These are phyloP conservation scores for Anthophora plumipes DNA, from an alignment of 2,888 invertebrate species.

Conservation along the genomic window DNA sequence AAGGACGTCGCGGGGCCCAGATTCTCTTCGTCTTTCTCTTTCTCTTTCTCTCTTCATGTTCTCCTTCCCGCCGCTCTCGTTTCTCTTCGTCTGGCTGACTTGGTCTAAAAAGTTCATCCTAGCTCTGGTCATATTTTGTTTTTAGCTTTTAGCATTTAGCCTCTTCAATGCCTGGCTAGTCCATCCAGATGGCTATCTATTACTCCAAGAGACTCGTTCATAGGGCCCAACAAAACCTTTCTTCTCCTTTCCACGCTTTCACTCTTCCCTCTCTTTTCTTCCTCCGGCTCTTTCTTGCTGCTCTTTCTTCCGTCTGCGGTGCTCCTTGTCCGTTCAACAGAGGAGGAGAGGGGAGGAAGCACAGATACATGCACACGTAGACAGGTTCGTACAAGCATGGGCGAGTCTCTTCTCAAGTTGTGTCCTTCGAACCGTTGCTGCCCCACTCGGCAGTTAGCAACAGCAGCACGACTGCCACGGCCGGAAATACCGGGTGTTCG, in stretches of 20 bases:
- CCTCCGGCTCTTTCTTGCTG: constrained; percentile 8
- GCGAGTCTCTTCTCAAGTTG: constrained; percentile 60
- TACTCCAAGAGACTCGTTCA: constrained; percentile 8
- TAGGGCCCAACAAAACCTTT: constrained; percentile 10
- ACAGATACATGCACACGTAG: constrained; percentile 6
- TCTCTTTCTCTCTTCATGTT: constrained; percentile 5
- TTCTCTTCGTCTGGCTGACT: constrained; percentile 16
- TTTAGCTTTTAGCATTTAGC: constrained; percentile 59
- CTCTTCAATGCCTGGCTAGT: neutral
- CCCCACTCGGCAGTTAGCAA: constrained; percentile 75
- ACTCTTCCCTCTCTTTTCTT: neutral
- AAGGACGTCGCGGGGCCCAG: constrained; percentile 83
- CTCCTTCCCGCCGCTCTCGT: neutral
- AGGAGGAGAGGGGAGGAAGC: neutral
- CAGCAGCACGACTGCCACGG: constrained; percentile 70
- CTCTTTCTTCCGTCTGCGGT: constrained; percentile 36
- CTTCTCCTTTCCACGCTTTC: constrained; percentile 25
- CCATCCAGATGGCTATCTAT: neutral
- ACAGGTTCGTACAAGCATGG: constrained; percentile 30
- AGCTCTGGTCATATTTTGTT: constrained; percentile 65
- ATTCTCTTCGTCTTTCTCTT: constrained; percentile 67
- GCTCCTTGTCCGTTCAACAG: constrained; percentile 14
- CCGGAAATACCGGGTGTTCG: constrained; percentile 81
- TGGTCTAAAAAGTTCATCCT: constrained; percentile 4
- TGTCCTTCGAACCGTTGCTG: constrained; percentile 75